Evolutionary conservation across 37 sponge, comb jelly and placozoan genomes (phyloP), one percentile per base, ranked within the genome.

Genomic region (Beroe forskalii): DNA sequence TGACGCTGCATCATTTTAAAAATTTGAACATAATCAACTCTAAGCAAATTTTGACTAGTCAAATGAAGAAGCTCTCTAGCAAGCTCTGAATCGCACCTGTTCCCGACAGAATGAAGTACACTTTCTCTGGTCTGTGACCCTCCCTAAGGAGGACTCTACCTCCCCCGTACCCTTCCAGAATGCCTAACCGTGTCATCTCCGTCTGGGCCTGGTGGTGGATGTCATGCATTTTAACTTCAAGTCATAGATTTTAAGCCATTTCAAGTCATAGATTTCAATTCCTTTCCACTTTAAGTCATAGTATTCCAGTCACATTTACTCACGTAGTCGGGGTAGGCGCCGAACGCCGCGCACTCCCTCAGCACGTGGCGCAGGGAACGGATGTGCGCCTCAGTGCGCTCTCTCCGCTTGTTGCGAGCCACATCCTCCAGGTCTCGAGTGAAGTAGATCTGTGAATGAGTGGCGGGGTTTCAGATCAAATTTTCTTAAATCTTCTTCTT

Each of bases 41-140:
- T n/a, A n/a, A n/a, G n/a, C n/a, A n/a, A n/a, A n/a, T n/a, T n/a
- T n/a, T n/a, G n/a, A n/a, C n/a, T n/a, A n/a, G n/a, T n/a, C n/a
- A n/a, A n/a, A n/a, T n/a, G n/a, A n/a, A n/a, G n/a, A n/a, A n/a
- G n/a, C n/a, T n/a, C n/a, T n/a, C n/a, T n/a, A 63, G n/a, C 25
- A 6, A 3, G 25, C 66, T 63, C 66, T 63, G 4, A 63, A 63
- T 63, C 23, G 6, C 2, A 80, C 86, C 86, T 44, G 86, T 80
- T 80, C 86, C 86, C 40, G 48, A 80, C 48, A 80, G 86, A 22
- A 80, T 80, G 55, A 80, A 80, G 55, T 80, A 80, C 38, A 80
- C 86, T 44, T 37, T 80, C n/a, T 23, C 86, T 2, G 86, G 55
- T 1, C 28, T 9, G 35, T 80, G 86, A 20, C 86, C 86, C 31